phyloP scores from a whole-genome alignment of 1,140 invertebrate genomes.

The Melanaphis sacchari region DNA sequence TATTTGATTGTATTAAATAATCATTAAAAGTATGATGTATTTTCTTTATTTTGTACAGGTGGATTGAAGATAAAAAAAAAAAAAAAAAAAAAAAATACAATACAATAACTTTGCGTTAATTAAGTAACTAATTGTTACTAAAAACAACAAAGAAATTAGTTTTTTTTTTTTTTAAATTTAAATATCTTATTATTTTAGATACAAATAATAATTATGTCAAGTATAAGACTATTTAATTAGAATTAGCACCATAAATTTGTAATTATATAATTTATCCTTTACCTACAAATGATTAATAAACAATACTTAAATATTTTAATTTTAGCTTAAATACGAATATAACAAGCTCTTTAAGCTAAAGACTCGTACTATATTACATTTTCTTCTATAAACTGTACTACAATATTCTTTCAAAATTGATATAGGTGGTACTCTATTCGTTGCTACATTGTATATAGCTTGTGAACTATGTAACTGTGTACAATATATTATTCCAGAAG shows the following conservation, averaged over 20 bases:
- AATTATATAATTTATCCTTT: background rate
- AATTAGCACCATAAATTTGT: background rate
- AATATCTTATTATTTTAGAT: background rate
- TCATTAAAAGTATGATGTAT: background rate
- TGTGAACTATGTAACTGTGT: background rate
- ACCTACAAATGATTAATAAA: background rate
- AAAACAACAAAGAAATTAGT: too few species aligned
- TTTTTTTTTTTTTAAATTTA: too few species aligned
- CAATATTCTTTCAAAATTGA: slow-evolving; percentile 11
- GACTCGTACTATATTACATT: background rate
- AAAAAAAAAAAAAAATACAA: background rate
- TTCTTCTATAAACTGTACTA: background rate
- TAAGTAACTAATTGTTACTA: background rate
- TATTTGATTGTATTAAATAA: background rate
- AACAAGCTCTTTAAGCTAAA: background rate
- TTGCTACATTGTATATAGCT: background rate
- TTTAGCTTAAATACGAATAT: background rate
- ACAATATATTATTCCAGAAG: background rate
- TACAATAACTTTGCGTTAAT: background rate
- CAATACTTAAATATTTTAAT: background rate
- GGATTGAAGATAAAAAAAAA: background rate
- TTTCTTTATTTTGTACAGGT: background rate
- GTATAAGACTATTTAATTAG: background rate
- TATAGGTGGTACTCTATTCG: background rate
- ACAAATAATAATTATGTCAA: background rate